Percentiles rank a stretch among this genome's conserved stretches.
Conservation (phyloP, 2,888 invertebrate genomes). For the Helobdella robusta region DNA sequence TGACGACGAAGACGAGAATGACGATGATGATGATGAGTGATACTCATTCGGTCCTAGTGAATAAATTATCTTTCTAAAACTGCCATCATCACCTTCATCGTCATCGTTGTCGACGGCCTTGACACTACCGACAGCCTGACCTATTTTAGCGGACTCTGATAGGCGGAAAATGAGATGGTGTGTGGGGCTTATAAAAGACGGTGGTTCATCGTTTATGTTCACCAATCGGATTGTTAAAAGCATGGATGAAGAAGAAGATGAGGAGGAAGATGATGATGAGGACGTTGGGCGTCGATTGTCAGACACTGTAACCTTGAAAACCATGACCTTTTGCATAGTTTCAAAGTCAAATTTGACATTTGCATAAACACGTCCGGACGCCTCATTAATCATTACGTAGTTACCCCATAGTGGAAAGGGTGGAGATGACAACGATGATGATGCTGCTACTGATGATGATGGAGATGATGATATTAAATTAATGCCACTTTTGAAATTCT, state of each 20-base stretch:
- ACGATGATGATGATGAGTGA: too few relatives aligned
- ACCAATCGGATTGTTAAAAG: conserved; percentile 53
- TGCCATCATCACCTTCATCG: neutral
- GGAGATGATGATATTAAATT: too few relatives aligned
- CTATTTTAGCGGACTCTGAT: conserved; percentile 51
- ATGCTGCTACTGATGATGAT: neutral
- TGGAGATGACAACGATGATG: neutral
- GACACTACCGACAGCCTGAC: conserved; percentile 58
- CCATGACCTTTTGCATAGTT: conserved; percentile 16
- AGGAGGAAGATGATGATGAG: conserved; percentile 1
- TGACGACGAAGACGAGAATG: too few relatives aligned
- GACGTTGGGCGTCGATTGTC: neutral
- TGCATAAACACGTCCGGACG: conserved; percentile 8
- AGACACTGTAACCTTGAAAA: conserved; percentile 1
- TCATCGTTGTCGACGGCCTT: conserved; percentile 16
- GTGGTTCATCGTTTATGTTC: conserved; percentile 61
- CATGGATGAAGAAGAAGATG: neutral
- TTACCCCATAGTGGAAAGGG: neutral
- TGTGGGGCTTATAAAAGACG: conserved; percentile 66
- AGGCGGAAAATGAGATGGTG: conserved; percentile 29
- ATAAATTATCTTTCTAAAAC: conserved; percentile 9
- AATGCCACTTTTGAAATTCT: neutral
- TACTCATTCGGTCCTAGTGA: neutral
- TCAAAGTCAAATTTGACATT: conserved; percentile 12
- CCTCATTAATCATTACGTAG: conserved; percentile 8